Percentiles rank a stretch among this genome's conserved stretches.
phyloP scores from a whole-genome alignment of 2,888 invertebrate genomes.

The Drosophila limbata region DNA sequence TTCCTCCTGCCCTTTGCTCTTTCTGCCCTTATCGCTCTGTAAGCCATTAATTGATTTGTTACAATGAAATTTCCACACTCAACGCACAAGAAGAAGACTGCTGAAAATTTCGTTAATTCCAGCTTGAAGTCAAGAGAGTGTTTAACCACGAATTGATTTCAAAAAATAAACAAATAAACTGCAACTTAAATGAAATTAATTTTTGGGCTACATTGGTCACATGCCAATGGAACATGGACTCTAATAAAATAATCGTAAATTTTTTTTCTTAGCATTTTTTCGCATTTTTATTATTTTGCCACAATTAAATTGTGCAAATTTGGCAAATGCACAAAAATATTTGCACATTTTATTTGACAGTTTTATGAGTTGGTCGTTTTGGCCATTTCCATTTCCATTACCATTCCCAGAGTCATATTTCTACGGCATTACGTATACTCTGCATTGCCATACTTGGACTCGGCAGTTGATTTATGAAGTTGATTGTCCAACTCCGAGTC shows the following conservation, averaged over 20 bases:
- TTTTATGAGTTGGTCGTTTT: constrained; percentile 67
- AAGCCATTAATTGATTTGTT: constrained; percentile 77
- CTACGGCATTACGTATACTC: constrained; percentile 25
- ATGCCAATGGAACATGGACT: constrained; percentile 57
- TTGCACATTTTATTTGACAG: constrained; percentile 76
- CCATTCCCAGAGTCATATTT: constrained; percentile 27
- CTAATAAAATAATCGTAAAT: constrained; percentile 76
- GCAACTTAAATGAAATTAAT: constrained; percentile 44
- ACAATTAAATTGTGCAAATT: constrained; percentile 78
- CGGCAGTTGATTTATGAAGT: constrained; percentile 65
- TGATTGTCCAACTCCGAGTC: constrained; percentile 61
- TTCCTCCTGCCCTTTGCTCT: neutral
- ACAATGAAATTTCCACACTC: constrained; percentile 76
- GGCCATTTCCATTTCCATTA: constrained; percentile 28
- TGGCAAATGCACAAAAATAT: constrained; percentile 77
- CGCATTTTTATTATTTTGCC: constrained; percentile 46
- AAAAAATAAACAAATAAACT: constrained; percentile 49
- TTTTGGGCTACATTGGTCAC: constrained; percentile 45
- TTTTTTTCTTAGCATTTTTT: constrained; percentile 49
- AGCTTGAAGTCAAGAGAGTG: constrained; percentile 10
- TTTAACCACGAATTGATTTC: constrained; percentile 48
- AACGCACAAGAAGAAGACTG: constrained; percentile 54
- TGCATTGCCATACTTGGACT: constrained; percentile 47
- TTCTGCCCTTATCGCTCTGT: constrained; percentile 12
- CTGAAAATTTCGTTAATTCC: constrained; percentile 60